A percentile compares a stretch with the other conserved stretches of the same genome.
Evolutionary conservation across 2,113 vertebrate genomes (phyloP).

Genomic region (Nycticebus coucang): DNA sequence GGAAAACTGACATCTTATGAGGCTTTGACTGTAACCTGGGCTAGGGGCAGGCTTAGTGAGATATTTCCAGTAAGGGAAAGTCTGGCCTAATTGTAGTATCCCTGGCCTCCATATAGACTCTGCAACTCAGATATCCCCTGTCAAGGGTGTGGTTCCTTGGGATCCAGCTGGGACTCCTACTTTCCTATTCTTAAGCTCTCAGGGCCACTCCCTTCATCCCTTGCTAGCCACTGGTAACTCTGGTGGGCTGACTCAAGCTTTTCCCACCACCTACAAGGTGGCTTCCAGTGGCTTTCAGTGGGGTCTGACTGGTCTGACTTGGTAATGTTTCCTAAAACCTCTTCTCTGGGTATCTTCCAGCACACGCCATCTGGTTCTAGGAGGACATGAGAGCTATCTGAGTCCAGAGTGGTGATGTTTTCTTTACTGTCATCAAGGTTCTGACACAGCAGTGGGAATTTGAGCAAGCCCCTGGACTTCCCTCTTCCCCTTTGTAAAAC

Average conservation of each 20-base stretch:
- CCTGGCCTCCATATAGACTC: neutral
- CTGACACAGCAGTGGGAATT: neutral
- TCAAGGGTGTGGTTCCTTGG: neutral
- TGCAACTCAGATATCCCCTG: neutral
- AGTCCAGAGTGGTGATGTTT: neutral
- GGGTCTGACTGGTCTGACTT: neutral
- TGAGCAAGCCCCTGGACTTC: neutral
- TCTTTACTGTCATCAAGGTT: neutral
- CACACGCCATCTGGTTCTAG: neutral
- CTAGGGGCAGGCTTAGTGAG: neutral
- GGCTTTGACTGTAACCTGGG: neutral
- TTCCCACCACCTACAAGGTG: neutral
- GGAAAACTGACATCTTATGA: neutral
- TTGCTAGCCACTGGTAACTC: neutral
- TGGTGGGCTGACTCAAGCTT: conserved; percentile 32
- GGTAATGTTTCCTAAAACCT: conserved; percentile 15
- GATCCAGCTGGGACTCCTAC: neutral
- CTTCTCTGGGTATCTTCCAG: neutral
- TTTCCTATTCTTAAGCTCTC: neutral
- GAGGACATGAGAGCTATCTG: neutral
- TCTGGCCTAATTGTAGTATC: neutral
- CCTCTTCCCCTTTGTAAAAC: neutral
- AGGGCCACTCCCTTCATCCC: neutral
- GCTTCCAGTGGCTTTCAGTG: neutral
- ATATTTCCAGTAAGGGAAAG: neutral